A percentile compares a stretch with the other conserved stretches of the same genome.
Evolutionary conservation across 2,113 vertebrate genomes (phyloP).

Genomic region (Anolis carolinensis): DNA sequence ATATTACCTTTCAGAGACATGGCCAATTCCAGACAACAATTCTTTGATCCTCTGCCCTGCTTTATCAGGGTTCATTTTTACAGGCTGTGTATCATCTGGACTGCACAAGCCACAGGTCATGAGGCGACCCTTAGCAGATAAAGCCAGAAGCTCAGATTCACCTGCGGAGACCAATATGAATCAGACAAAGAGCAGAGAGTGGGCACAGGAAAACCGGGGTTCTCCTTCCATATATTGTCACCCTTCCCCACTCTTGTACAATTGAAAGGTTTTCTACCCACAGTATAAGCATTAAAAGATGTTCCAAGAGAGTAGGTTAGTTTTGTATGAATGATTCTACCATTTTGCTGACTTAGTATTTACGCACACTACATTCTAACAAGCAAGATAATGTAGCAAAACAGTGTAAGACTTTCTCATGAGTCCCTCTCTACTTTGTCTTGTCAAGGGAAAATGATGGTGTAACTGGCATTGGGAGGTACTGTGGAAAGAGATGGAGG

Average conservation of each 20-base stretch:
- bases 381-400: background rate
- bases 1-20: constrained; percentile 86
- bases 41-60: constrained; percentile 81
- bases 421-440: background rate
- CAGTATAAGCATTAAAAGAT: background rate
- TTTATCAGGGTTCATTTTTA: constrained; percentile 51
- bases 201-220: too few species aligned
- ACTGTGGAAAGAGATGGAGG: too few species aligned
- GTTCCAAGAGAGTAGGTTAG: background rate
- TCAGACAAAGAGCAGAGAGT: too few species aligned
- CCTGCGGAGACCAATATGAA: constrained; percentile 66
- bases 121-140: constrained; percentile 85
- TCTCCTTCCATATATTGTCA: too few species aligned
- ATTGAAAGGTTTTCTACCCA: too few species aligned
- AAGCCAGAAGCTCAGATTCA: constrained; percentile 77
- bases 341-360: background rate
- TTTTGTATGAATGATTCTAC: background rate
- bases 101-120: constrained; percentile 76
- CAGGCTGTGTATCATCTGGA: background rate
- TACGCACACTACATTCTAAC: background rate
- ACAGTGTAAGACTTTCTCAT: too few species aligned
- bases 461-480: background rate
- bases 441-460: background rate
- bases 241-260: background rate
- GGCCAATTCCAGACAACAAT: constrained; percentile 85